These are phyloP conservation scores for Morpho helenor DNA, from an alignment of 2,888 invertebrate species.

Conservation along the genomic window DNA sequence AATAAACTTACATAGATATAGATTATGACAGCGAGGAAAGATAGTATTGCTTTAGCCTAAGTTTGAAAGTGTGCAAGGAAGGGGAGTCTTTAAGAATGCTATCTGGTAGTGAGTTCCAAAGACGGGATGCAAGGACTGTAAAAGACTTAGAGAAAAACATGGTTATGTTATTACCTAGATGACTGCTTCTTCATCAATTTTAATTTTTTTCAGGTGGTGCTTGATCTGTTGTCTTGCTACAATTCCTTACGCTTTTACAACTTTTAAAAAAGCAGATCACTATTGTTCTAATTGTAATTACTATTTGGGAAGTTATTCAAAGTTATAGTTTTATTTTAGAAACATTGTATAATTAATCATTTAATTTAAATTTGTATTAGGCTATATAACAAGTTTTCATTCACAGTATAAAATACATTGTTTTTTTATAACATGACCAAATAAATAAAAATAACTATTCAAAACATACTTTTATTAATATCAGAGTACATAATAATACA, in stretches of 20 bases:
- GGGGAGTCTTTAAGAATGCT: no score
- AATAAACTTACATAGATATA: no score
- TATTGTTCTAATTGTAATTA: slow-evolving; percentile 61
- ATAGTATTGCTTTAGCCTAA: no score
- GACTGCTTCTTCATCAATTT: no score
- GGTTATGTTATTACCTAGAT: no score
- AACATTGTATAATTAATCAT: slow-evolving; percentile 29
- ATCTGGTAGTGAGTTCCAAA: no score
- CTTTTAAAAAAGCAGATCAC: slow-evolving; percentile 60
- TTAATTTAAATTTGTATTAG: slow-evolving; percentile 83
- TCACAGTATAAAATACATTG: slow-evolving; percentile 78
- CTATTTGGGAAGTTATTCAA: slow-evolving; percentile 55
- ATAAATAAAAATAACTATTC: neutral
- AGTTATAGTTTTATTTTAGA: slow-evolving; percentile 26
- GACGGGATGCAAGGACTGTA: no score
- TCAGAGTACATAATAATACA: neutral
- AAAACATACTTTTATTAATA: slow-evolving; percentile 1
- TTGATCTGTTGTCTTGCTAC: slow-evolving; percentile 62
- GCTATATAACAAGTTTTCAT: slow-evolving; percentile 96
- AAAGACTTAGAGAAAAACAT: no score
- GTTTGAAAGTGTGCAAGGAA: no score
- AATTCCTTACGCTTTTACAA: slow-evolving; percentile 54
- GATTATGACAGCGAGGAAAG: no score
- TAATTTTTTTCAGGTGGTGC: slow-evolving; percentile 60
- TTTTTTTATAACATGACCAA: no score